These are phyloP conservation scores for Allobates femoralis DNA, from an alignment of 2,797 vertebrate species.

Conservation along the genomic window DNA sequence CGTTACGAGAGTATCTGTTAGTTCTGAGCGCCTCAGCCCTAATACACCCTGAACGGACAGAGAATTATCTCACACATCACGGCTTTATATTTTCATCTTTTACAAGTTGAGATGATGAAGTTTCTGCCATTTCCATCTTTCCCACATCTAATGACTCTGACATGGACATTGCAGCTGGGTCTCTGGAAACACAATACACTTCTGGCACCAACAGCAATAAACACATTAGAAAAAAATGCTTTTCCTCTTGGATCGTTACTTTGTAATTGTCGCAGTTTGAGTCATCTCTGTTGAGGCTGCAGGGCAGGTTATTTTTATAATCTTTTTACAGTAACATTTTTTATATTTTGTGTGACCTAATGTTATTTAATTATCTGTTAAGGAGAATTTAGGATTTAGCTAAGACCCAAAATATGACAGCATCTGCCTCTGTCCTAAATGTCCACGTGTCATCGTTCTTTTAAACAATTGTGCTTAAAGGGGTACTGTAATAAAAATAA, in stretches of 20 bases:
- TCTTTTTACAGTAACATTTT: neutral
- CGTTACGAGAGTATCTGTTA: too few relatives aligned
- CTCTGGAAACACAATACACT: neutral
- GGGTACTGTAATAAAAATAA: too few relatives aligned
- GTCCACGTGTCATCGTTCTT: neutral
- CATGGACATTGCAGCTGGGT: slow-evolving; percentile 10
- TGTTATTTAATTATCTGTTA: neutral
- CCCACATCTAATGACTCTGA: slow-evolving; percentile 8
- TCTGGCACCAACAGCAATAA: neutral
- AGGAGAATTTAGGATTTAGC: neutral
- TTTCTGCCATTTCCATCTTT: neutral
- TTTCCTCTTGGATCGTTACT: slow-evolving; percentile 13
- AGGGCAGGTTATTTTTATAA: neutral
- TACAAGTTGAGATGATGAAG: slow-evolving; percentile 8
- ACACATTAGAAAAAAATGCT: neutral
- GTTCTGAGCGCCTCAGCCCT: neutral
- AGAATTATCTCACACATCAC: neutral
- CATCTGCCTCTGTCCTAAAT: neutral
- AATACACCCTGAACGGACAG: neutral
- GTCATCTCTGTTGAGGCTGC: neutral
- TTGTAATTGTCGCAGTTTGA: slow-evolving; percentile 17
- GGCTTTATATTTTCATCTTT: neutral
- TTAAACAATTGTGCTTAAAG: neutral
- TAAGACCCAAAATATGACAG: neutral
- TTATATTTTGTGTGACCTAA: neutral